phyloP scores from a whole-genome alignment of 2,888 invertebrate species.

The Pachymerium ferrugineum region DNA sequence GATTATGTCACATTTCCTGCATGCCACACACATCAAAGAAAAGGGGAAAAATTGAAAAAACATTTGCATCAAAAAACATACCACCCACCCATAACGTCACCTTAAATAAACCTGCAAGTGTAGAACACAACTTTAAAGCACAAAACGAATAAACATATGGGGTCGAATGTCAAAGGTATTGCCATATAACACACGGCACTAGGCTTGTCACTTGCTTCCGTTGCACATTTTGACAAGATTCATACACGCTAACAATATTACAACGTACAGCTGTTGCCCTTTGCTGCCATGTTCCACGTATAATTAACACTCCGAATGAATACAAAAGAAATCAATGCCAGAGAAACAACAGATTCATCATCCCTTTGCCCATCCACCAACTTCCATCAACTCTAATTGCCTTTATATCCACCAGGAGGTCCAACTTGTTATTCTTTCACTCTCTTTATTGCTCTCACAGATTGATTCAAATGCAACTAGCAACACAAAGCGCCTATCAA shows the following conservation, averaged over 20 bases:
- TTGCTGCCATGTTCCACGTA: conserved; percentile 21
- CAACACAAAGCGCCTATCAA: neutral
- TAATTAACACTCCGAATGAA: conserved; percentile 15
- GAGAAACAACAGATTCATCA: conserved; percentile 18
- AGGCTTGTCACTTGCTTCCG: conserved; percentile 1
- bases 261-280: conserved; percentile 18
- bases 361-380: conserved; percentile 22
- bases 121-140: too few species aligned
- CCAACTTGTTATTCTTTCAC: conserved; percentile 22
- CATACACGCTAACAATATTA: conserved; percentile 21
- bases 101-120: neutral
- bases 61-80: neutral
- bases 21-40: neutral
- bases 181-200: neutral
- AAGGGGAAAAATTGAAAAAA: too few species aligned
- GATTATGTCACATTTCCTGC: too few species aligned
- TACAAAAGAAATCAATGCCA: conserved; percentile 18
- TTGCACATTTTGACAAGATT: conserved; percentile 8
- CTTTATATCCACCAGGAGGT: conserved; percentile 12
- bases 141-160: neutral
- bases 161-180: conserved; percentile 4
- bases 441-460: conserved; percentile 16
- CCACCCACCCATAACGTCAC: neutral
- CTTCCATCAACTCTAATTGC: conserved; percentile 22
- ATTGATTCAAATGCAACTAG: neutral